Conservation (phyloP, 2,888 invertebrate species). For the Andricus curvator region DNA sequence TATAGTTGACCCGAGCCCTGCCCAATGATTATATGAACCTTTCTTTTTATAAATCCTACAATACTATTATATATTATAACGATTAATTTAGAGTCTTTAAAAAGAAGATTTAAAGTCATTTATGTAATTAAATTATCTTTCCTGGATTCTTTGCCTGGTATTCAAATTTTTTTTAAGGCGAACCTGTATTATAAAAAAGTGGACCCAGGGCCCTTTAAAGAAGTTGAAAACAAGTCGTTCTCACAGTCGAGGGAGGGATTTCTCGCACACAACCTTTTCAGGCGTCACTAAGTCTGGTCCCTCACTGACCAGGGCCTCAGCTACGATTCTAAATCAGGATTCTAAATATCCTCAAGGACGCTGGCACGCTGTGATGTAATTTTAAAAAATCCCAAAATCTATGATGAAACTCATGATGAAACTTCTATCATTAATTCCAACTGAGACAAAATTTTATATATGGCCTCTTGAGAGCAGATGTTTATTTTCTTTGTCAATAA, state of each 20-base stretch:
- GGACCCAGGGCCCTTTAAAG: conserved; percentile 13
- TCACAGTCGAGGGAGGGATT: neutral
- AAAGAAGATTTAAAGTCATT: neutral
- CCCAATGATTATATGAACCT: no score
- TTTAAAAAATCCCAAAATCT: neutral
- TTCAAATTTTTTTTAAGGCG: neutral
- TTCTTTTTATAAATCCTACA: no score
- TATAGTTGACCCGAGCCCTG: no score
- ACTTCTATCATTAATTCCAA: neutral
- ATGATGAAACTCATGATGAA: neutral
- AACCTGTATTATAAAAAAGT: neutral
- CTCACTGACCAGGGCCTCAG: conserved; percentile 22
- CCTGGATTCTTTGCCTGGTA: neutral
- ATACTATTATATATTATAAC: no score
- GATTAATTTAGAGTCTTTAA: no score
- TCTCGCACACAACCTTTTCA: conserved; percentile 24
- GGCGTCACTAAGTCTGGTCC: conserved; percentile 32
- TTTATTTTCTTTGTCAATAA: no score
- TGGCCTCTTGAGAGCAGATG: no score
- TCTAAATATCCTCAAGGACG: conserved; percentile 15
- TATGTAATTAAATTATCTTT: neutral
- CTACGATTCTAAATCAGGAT: conserved; percentile 17
- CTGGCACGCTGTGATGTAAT: neutral
- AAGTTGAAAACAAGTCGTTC: conserved; percentile 10
- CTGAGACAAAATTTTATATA: neutral